Conservation (phyloP, 2,888 invertebrate genomes). For the Eilema caniola region DNA sequence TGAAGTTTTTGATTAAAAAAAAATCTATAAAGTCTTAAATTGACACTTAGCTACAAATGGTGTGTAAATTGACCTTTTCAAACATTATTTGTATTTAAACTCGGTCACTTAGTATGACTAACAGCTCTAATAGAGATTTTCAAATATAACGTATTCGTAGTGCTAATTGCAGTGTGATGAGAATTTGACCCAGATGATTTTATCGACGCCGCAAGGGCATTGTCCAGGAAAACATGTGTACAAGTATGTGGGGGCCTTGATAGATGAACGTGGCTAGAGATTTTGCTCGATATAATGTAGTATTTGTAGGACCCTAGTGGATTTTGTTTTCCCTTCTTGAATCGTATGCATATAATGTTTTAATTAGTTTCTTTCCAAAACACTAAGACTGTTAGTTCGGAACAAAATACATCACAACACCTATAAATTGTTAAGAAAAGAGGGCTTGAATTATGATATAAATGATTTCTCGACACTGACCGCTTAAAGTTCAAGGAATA, state of each 20-base stretch:
- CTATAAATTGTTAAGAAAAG: too few relatives aligned
- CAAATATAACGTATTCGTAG: conserved; percentile 7
- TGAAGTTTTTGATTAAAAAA: too few relatives aligned
- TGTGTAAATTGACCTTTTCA: neutral
- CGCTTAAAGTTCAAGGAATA: neutral
- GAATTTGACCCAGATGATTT: conserved; percentile 36
- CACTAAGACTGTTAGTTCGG: too few relatives aligned
- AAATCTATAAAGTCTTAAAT: too few relatives aligned
- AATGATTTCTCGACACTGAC: too few relatives aligned
- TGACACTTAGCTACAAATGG: neutral
- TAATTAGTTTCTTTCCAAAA: too few relatives aligned
- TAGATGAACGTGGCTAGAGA: neutral
- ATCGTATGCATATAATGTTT: too few relatives aligned
- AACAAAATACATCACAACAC: too few relatives aligned
- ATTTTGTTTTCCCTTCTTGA: too few relatives aligned
- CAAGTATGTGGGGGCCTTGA: conserved; percentile 1
- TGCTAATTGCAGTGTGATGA: conserved; percentile 7
- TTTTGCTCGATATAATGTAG: neutral
- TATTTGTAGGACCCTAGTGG: too few relatives aligned
- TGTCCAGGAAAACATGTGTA: conserved; percentile 43
- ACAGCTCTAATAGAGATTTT: neutral
- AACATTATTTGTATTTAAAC: neutral
- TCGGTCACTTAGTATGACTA: neutral
- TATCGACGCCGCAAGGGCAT: conserved; percentile 36
- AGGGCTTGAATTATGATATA: too few relatives aligned